Evolutionary conservation across 1,140 invertebrate species (phyloP), one percentile per base, ranked within the genome.

Genomic region (Andricus grossulariae): DNA sequence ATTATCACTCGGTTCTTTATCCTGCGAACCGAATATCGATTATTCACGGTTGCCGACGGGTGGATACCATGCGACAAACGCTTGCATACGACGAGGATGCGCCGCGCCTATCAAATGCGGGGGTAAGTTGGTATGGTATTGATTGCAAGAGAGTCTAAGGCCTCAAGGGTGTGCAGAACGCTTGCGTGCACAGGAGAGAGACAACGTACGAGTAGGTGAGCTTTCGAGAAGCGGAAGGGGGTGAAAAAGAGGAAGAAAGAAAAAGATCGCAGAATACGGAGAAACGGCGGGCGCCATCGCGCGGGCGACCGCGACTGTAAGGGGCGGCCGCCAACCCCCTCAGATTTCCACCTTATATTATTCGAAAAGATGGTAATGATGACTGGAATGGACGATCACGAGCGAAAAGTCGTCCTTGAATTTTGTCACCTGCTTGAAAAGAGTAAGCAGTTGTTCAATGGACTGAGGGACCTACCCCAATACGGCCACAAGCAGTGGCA

Each of bases 401-500:
- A 99, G 92, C 94, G 97, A 87, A 98, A 98, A 94, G 95, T 98
- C 88, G 97, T 99, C 79, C 95, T 97, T 90, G 98, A 99, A 92
- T 99, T 99, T 92, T 98, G 97, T 92, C 97, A 99, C 93, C 93
- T 99, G 84, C 93, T 99, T 60, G 98, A 99, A 89, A 99, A 99
- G 93, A 98, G 98, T 50, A 99, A 99, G 92, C 97, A 99, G 91
- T 93, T 99, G 73, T 99, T 99, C 92, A 99, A 99, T 92, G 97
- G 98, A 80, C 93, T 99, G 83, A 95, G 97, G 89, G 98, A 99
- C 92, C 92, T 99, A 82, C 98, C 98, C 54, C 97, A 98, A 90
- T 99, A 98, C 93, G 98, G 98, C 12, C 97, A 99, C 91, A 98
- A 98, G 90, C 97, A 99, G 91, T 99, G 98, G 98, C 98, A 99